These are phyloP conservation scores for Amphimallon solstitiale DNA, from an alignment of 2,888 invertebrate genomes.

Conservation along the genomic window DNA sequence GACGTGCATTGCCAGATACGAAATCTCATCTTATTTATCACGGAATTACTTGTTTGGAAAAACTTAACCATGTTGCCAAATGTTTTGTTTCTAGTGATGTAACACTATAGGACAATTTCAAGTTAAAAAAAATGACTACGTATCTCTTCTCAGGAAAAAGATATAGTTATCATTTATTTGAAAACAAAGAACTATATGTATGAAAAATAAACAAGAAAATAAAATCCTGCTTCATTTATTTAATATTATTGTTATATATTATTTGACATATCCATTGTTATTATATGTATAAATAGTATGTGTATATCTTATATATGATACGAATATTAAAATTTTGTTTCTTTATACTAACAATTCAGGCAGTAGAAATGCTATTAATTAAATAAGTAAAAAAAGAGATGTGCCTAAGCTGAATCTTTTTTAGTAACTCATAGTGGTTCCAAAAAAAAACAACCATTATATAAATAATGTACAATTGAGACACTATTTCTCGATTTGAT, in stretches of 20 bases:
- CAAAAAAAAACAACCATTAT: slow-evolving; percentile 21
- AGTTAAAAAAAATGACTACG: slow-evolving; percentile 18
- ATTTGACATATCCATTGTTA: slow-evolving; percentile 30
- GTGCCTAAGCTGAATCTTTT: slow-evolving; percentile 32
- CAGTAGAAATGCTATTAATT: neutral
- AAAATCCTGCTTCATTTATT: slow-evolving; percentile 25
- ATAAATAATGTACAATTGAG: slow-evolving; percentile 30
- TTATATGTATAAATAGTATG: slow-evolving; percentile 20
- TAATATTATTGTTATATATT: slow-evolving; percentile 10
- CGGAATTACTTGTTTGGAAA: too few relatives aligned
- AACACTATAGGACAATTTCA: slow-evolving; percentile 15
- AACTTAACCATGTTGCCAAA: too few relatives aligned
- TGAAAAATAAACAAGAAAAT: neutral
- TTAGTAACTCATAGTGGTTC: slow-evolving; percentile 22
- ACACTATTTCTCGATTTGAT: slow-evolving; percentile 34
- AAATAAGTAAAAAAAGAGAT: slow-evolving; percentile 19
- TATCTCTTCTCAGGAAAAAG: slow-evolving; percentile 39
- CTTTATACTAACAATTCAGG: neutral
- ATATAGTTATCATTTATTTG: slow-evolving; percentile 33
- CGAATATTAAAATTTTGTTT: slow-evolving; percentile 18
- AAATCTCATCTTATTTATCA: too few relatives aligned
- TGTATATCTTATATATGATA: slow-evolving; percentile 1
- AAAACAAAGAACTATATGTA: slow-evolving; percentile 7
- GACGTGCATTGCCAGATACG: too few relatives aligned
- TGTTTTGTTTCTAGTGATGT: too few relatives aligned